Evolutionary conservation across 2,888 invertebrate species (phyloP).

Genomic region (Sturmia bella): DNA sequence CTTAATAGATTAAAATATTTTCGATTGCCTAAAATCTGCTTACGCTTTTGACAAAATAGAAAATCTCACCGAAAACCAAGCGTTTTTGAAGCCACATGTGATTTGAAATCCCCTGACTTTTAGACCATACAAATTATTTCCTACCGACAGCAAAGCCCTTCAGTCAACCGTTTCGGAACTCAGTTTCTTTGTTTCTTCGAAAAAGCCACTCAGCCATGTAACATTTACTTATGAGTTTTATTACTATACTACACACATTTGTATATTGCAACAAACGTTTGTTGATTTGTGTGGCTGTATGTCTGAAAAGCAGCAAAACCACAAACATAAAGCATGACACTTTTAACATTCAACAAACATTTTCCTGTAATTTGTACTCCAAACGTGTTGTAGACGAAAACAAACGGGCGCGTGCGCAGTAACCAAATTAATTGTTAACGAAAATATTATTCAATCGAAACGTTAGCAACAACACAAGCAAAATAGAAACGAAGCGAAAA

Average conservation of each 20-base stretch:
- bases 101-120: too few species aligned
- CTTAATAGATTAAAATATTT: too few species aligned
- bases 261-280: slow-evolving; percentile 59
- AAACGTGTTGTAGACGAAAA: slow-evolving; percentile 64
- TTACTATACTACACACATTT: not conserved
- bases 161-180: slow-evolving; percentile 22
- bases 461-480: not conserved
- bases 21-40: too few species aligned
- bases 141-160: too few species aligned
- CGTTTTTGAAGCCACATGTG: too few species aligned
- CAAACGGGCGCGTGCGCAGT: slow-evolving; percentile 56
- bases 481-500: not conserved
- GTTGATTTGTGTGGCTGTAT: not conserved
- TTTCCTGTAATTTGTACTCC: slow-evolving; percentile 66
- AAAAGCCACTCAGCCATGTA: slow-evolving; percentile 61
- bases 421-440: slow-evolving; percentile 29
- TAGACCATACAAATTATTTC: too few species aligned
- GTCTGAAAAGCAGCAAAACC: slow-evolving; percentile 62
- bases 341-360: slow-evolving; percentile 64
- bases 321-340: slow-evolving; percentile 66
- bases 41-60: too few species aligned
- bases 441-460: slow-evolving; percentile 22
- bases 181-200: not conserved
- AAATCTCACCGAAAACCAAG: too few species aligned
- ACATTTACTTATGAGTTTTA: slow-evolving; percentile 46